Evolutionary conservation across 2,113 vertebrate genomes (phyloP).

Genomic region (Montifringilla adamsi): DNA sequence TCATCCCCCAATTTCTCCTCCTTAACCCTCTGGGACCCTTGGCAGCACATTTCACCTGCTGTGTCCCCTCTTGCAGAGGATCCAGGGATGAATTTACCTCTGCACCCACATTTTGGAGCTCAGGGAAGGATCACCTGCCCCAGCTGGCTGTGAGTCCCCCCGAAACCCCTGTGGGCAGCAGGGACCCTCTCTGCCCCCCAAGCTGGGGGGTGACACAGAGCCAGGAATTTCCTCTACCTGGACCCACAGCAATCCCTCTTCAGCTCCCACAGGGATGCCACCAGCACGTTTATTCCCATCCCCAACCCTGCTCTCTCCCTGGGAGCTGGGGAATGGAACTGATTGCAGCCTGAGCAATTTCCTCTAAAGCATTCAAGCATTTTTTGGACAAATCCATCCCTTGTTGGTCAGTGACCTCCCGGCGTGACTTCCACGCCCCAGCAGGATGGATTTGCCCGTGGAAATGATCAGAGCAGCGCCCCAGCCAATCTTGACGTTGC

Average conservation of each 20-base stretch:
- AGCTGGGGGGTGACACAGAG: rapidly evolving
- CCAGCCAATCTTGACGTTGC: background rate
- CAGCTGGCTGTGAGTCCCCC: background rate
- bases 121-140: rapidly evolving
- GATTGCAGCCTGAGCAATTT: background rate
- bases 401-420: background rate
- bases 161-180: background rate
- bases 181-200: background rate
- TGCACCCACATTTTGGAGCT: background rate
- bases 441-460: background rate
- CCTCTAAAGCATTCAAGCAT: rapidly evolving
- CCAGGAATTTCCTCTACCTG: background rate
- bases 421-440: rapidly evolving
- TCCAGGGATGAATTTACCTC: background rate
- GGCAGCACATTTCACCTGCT: rapidly evolving
- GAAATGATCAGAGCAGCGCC: background rate
- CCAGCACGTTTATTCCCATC: background rate
- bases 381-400: background rate
- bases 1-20: background rate
- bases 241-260: background rate
- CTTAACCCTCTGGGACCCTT: background rate
- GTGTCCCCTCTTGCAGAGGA: rapidly evolving
- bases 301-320: background rate
- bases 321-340: background rate
- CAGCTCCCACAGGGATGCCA: rapidly evolving